phyloP scores from a whole-genome alignment of 2,888 invertebrate genomes.

The Caenorhabditis panamensis region DNA sequence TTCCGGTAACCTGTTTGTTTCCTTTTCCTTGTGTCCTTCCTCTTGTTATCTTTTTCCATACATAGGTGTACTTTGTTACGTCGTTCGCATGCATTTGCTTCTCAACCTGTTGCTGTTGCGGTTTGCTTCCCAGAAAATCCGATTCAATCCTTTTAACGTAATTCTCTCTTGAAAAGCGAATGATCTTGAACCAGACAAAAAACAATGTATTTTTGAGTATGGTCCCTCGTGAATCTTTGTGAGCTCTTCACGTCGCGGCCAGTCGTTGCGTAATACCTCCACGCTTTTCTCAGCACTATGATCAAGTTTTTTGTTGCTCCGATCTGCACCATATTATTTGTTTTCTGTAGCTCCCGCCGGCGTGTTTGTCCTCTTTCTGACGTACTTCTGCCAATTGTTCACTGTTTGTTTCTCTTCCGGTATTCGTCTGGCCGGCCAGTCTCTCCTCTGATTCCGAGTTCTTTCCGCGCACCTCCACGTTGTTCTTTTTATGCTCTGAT shows the following conservation, averaged over 20 bases:
- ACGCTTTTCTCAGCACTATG: constrained; percentile 19
- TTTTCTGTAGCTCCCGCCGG: constrained; percentile 44
- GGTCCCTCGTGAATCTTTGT: not conserved
- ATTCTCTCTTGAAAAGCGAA: not conserved
- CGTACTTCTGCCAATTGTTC: constrained; percentile 58
- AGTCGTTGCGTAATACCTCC: constrained; percentile 40
- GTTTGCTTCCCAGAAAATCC: too few species aligned
- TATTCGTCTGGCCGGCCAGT: constrained; percentile 43
- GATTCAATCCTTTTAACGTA: constrained; percentile 14
- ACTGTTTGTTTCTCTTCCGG: constrained; percentile 62
- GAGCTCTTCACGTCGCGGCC: constrained; percentile 25
- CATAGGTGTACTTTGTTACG: constrained; percentile 22
- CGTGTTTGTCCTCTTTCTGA: constrained; percentile 60
- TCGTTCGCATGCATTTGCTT: not conserved
- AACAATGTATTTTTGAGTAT: not conserved
- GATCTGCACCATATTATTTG: constrained; percentile 58
- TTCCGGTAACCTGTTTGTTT: constrained; percentile 52
- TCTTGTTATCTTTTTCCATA: constrained; percentile 25
- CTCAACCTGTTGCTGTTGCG: constrained; percentile 21
- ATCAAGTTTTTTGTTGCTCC: constrained; percentile 60
- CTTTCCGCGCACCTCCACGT: constrained; percentile 32
- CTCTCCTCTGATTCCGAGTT: constrained; percentile 9
- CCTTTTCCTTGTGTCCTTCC: not conserved
- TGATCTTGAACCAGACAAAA: not conserved
- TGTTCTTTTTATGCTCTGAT: constrained; percentile 30